Base-by-base conservation (phyloP, 2,113 vertebrate species). In the Podiceps cristatus region DNA sequence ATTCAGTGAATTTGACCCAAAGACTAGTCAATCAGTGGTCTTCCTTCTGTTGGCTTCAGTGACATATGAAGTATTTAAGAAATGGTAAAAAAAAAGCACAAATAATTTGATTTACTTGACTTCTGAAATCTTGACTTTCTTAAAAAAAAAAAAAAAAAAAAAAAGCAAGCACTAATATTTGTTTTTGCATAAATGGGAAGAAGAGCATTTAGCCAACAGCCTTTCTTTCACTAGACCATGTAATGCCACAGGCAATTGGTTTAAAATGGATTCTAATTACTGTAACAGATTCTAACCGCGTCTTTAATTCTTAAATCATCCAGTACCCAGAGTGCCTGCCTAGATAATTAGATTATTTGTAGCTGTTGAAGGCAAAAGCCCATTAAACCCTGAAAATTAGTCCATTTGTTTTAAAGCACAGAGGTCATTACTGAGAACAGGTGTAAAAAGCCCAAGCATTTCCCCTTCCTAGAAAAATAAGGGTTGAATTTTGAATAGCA, bases 261-360 rank as follows among this genome's bases (percentile, higher is more conserved):
- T 97, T 96, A 90, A 95, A 96, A 96, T 62, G 71, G 80, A 96
- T 96, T 93, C 77, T 96, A 96, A 97, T 95, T 96, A 95, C 93
- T 93, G 81, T 91, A 97, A 97, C 96, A 80, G 86, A 96, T 97
- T 96, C 93, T 97, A 96, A 96, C 90, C 2, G 0, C 94, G 84
- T 88, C 91, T 96, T 96, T 95, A 94, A 96, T 96, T 97, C 94
- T 97, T 96, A 95, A 97, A 95, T 96, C 95, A 95, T 79, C 77
- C 91, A 77, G 80, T 82, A 88, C 22, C 60, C 69, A 55, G 66
- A 90, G 62, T 83, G 93, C 81, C 67, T 83, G 93, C 81, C 67
- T 82, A 59, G 45, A 83, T 93, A 97, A 97, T 97, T 94, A 94
- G 89, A 91, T 97, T 97, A 96, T 96, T 87, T 96, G 93, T 86